These are phyloP conservation scores for Chironomus tentans DNA, from an alignment of 2,888 invertebrate species.

Conservation along the genomic window DNA sequence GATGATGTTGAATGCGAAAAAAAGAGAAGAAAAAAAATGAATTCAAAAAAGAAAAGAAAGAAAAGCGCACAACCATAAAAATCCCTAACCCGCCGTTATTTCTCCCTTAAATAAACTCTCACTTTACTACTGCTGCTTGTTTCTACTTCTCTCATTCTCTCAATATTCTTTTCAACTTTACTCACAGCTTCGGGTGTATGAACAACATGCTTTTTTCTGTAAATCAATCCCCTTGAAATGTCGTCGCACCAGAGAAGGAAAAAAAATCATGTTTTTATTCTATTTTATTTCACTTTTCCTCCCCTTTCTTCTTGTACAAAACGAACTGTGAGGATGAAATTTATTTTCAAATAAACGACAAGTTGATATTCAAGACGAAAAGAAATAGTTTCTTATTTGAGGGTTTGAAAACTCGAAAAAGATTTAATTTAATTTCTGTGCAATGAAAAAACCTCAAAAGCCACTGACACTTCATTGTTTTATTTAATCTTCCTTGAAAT, in stretches of 20 bases:
- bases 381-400: too few relatives aligned
- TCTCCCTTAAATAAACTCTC: conserved; percentile 22
- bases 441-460: too few relatives aligned
- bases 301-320: too few relatives aligned
- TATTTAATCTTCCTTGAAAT: too few relatives aligned
- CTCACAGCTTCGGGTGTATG: background rate
- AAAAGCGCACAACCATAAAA: conserved; percentile 21
- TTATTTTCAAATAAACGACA: too few relatives aligned
- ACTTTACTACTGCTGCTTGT: background rate
- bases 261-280: background rate
- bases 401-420: too few relatives aligned
- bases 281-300: background rate
- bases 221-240: conserved; percentile 12
- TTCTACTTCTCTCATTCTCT: background rate
- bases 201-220: conserved; percentile 1
- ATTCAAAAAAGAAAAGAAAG: background rate
- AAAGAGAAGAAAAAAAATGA: background rate
- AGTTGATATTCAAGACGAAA: too few relatives aligned
- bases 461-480: too few relatives aligned
- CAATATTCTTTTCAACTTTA: background rate
- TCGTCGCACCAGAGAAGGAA: background rate
- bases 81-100: conserved; percentile 1
- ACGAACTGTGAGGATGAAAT: too few relatives aligned
- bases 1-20: conserved; percentile 18
- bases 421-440: too few relatives aligned